Conservation (phyloP, 2,888 invertebrate genomes). For the Eledona agricola region DNA sequence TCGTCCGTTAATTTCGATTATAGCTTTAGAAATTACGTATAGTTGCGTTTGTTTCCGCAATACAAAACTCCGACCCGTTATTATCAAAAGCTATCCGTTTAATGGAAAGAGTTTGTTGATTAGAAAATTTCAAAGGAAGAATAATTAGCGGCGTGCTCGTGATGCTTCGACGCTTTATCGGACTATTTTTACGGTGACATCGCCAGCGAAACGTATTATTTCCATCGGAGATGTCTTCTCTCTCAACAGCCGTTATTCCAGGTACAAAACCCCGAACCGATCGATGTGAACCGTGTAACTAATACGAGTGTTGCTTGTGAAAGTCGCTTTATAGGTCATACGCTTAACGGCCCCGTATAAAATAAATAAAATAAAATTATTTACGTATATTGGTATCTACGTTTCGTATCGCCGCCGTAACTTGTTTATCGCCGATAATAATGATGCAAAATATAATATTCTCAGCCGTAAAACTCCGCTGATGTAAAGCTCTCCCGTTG, state of each 20-base stretch:
- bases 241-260: too few relatives aligned
- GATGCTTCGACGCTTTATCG: constrained; percentile 6
- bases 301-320: constrained; percentile 6
- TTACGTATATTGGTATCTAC: constrained; percentile 15
- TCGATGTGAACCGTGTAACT: too few relatives aligned
- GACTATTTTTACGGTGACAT: constrained; percentile 9
- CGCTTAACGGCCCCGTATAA: constrained; percentile 15
- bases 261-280: too few relatives aligned
- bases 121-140: constrained; percentile 18
- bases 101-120: constrained; percentile 12
- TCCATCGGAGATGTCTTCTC: too few relatives aligned
- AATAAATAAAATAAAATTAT: too few relatives aligned
- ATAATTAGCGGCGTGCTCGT: constrained; percentile 11
- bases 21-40: constrained; percentile 12
- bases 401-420: constrained; percentile 26
- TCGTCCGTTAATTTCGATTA: constrained; percentile 8
- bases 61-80: constrained; percentile 5
- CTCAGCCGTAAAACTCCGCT: constrained; percentile 11
- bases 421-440: constrained; percentile 28
- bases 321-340: constrained; percentile 15
- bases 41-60: constrained; percentile 5
- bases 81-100: constrained; percentile 24
- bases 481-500: constrained; percentile 14
- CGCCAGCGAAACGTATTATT: constrained; percentile 19
- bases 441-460: constrained; percentile 29